Percentiles rank a stretch among this genome's conserved stretches.
Evolutionary conservation across 2,888 invertebrate species (phyloP).

Genomic region (Trachelus tabidus): DNA sequence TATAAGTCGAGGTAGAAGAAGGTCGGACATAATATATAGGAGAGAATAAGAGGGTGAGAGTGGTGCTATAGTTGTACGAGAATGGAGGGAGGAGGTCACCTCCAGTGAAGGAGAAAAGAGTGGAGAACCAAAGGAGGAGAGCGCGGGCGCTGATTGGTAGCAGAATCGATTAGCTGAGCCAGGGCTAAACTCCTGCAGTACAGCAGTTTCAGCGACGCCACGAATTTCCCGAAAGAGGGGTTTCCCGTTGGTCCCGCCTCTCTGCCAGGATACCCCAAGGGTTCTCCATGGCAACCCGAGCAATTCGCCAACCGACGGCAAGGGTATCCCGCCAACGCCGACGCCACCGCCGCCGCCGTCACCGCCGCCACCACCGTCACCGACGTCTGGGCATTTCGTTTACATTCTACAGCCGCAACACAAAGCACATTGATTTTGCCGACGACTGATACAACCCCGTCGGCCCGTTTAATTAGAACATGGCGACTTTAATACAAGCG

Average conservation of each 20-base stretch:
- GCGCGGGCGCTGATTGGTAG: constrained; percentile 61
- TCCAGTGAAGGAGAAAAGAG: constrained; percentile 18
- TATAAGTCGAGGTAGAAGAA: background rate
- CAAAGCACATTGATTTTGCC: constrained; percentile 59
- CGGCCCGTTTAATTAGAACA: constrained; percentile 64
- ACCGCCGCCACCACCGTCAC: constrained; percentile 31
- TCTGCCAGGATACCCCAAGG: constrained; percentile 38
- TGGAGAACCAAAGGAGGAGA: constrained; percentile 36
- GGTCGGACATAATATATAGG: constrained; percentile 20
- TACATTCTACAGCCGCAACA: constrained; percentile 19
- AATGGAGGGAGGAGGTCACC: constrained; percentile 22
- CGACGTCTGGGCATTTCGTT: constrained; percentile 12
- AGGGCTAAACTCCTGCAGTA: constrained; percentile 42
- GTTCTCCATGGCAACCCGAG: constrained; percentile 64
- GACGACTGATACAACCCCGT: constrained; percentile 64
- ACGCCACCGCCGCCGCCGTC: constrained; percentile 14
- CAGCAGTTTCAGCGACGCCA: constrained; percentile 54
- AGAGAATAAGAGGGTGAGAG: constrained; percentile 25
- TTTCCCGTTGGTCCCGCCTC: constrained; percentile 50
- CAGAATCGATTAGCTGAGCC: constrained; percentile 59
- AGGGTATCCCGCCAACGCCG: constrained; percentile 47
- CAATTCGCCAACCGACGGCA: constrained; percentile 62
- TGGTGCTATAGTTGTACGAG: constrained; percentile 12
- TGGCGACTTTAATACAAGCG: constrained; percentile 65
- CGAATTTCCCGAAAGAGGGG: constrained; percentile 63